A percentile compares a stretch with the other conserved stretches of the same genome.
Conservation (phyloP, 2,113 vertebrate genomes). For the Syngnathus typhle region DNA sequence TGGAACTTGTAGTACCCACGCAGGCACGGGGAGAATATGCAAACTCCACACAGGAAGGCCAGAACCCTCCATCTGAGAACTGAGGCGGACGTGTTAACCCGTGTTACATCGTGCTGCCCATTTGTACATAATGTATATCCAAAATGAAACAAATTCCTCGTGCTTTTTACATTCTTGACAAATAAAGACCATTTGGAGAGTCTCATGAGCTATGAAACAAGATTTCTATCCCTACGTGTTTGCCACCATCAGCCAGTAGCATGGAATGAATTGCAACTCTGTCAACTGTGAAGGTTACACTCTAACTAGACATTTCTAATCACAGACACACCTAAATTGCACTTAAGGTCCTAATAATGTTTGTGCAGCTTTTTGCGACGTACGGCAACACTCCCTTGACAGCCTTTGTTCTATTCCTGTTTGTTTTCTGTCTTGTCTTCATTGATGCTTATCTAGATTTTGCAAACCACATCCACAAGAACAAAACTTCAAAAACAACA, state of each 20-base stretch:
- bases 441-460: neutral
- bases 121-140: neutral
- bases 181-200: no score
- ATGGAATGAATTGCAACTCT: neutral
- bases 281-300: neutral
- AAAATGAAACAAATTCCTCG: neutral
- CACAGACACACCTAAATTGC: neutral
- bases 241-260: neutral
- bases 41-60: no score
- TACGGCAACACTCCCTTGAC: neutral
- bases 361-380: constrained; percentile 2
- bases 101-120: no score
- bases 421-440: neutral
- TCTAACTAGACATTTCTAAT: neutral
- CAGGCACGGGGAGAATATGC: no score
- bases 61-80: no score
- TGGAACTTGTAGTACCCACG: no score
- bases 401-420: neutral
- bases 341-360: neutral
- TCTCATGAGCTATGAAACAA: neutral
- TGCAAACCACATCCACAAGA: neutral
- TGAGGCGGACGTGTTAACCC: no score
- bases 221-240: neutral
- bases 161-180: neutral
- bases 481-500: neutral